These are phyloP conservation scores for Mamestra configurata DNA, from an alignment of 1,140 invertebrate genomes.

Conservation along the genomic window DNA sequence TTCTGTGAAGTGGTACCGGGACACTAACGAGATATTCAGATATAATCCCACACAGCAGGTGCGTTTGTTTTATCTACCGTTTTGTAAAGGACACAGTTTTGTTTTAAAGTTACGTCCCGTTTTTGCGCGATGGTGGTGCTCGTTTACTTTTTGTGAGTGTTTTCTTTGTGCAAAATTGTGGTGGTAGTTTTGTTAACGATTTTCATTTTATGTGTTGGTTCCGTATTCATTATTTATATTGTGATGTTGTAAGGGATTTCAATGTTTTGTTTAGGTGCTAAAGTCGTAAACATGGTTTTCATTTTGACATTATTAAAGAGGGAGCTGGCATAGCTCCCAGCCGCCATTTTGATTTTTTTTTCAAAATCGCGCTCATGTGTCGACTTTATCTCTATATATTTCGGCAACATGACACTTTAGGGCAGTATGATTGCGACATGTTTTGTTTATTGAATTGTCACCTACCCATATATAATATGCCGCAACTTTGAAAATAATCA, in stretches of 20 bases:
- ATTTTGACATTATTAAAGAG: no score
- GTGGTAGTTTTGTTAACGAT: not conserved
- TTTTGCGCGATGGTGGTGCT: not conserved
- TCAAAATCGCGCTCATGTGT: no score
- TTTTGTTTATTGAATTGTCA: no score
- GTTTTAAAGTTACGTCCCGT: conserved; percentile 14
- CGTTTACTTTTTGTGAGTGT: conserved; percentile 13
- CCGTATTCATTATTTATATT: not conserved
- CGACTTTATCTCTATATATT: no score
- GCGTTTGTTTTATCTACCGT: conserved; percentile 13
- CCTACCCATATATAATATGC: no score
- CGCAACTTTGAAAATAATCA: no score
- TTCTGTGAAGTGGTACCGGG: conserved; percentile 82
- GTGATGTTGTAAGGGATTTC: not conserved
- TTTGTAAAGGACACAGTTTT: conserved; percentile 19
- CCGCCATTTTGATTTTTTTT: no score
- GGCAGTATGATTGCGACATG: no score
- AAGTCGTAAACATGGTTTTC: no score
- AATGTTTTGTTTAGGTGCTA: not conserved
- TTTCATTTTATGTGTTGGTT: not conserved
- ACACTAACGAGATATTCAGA: conserved; percentile 81
- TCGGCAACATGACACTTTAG: no score
- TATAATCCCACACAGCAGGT: conserved; percentile 80
- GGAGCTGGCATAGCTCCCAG: no score
- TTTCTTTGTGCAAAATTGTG: not conserved